Percentiles rank a stretch among this genome's conserved stretches.
Conservation (phyloP, 2,797 vertebrate species). For the Galagoides demidoff region DNA sequence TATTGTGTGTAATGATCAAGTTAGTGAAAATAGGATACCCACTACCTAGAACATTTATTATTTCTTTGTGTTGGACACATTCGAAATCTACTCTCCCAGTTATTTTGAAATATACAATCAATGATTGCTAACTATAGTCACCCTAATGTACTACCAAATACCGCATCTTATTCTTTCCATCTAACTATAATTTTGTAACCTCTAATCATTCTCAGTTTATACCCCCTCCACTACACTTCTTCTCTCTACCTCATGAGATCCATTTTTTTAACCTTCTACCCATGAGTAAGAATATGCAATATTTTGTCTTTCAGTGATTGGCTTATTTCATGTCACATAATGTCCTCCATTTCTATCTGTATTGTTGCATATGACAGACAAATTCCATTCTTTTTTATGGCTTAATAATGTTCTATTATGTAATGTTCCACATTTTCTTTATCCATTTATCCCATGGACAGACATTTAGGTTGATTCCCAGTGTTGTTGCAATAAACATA, state of each 20-base stretch:
- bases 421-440: too few species aligned
- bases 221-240: not conserved
- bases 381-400: not conserved
- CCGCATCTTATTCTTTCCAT: not conserved
- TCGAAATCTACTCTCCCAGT: not conserved
- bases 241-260: not conserved
- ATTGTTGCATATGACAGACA: not conserved
- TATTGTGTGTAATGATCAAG: not conserved
- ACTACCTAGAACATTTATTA: not conserved
- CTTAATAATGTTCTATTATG: not conserved
- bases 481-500: too few species aligned
- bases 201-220: not conserved
- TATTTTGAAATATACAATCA: not conserved
- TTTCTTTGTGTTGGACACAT: not conserved
- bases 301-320: not conserved
- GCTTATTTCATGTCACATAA: not conserved
- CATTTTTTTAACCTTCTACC: not conserved
- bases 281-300: not conserved
- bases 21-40: not conserved
- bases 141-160: not conserved
- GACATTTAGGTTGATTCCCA: too few species aligned
- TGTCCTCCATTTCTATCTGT: not conserved
- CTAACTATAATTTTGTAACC: not conserved
- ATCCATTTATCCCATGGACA: too few species aligned
- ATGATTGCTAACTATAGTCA: not conserved